Conservation (phyloP, 2,888 invertebrate genomes). For the Sicus ferrugineus region DNA sequence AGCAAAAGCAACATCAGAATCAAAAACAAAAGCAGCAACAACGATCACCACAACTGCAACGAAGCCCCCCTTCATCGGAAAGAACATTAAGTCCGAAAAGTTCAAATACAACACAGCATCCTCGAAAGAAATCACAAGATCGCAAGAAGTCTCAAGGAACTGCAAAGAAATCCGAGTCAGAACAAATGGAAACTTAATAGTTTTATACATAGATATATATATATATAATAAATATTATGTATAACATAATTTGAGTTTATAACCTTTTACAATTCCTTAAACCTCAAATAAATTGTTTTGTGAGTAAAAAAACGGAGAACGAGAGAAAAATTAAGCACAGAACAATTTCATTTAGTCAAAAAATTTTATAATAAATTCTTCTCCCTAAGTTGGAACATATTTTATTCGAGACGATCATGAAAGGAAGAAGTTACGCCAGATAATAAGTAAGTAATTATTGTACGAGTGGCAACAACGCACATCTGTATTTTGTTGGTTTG, state of each 20-base stretch:
- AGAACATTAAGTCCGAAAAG: slow-evolving; percentile 3
- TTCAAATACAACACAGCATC: slow-evolving; percentile 21
- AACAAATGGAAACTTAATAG: slow-evolving; percentile 34
- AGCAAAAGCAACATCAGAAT: slow-evolving; percentile 21
- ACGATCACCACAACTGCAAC: slow-evolving; percentile 6
- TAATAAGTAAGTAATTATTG: slow-evolving; percentile 2
- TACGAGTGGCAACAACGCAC: neutral
- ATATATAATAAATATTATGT: no score
- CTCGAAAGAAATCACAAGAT: slow-evolving; percentile 20
- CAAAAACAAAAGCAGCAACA: slow-evolving; percentile 33
- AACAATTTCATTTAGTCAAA: no score
- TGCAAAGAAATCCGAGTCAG: slow-evolving; percentile 16
- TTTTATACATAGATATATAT: no score
- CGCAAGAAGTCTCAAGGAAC: slow-evolving; percentile 4
- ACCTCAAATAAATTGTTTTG: no score
- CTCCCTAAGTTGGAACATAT: slow-evolving; percentile 3
- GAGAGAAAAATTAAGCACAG: no score
- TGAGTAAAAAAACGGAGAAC: no score
- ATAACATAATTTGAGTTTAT: no score
- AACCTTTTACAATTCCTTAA: no score
- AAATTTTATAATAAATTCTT: slow-evolving; percentile 14
- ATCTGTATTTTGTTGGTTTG: slow-evolving; percentile 12
- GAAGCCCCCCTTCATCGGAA: slow-evolving; percentile 19
- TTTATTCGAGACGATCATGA: slow-evolving; percentile 12
- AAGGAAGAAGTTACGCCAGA: slow-evolving; percentile 9